Base-by-base conservation (phyloP, 2,113 vertebrate species). In the Nibea coibor region DNA sequence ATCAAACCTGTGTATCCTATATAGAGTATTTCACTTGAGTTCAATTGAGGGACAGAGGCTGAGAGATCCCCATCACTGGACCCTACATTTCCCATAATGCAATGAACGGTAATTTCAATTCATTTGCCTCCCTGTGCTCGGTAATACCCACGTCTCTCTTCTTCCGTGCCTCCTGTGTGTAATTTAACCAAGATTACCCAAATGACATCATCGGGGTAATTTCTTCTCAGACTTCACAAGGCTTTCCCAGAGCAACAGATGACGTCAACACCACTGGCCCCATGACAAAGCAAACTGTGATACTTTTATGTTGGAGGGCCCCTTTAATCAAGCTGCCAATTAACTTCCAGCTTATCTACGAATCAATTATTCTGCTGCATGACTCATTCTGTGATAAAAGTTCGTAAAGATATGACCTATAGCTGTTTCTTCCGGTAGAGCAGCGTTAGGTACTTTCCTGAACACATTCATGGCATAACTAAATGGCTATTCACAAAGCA, bases 391-490 rank as follows among this genome's bases (percentile, higher is more conserved):
- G 20, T 14, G 17, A 69, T 10, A 6, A 7, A 14, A 43, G 12
- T 3, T 42, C 20, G 20, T n/a, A n/a, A 16, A 9, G 0, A 64
- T n/a, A 20, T 62, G 59, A 39, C 19, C 28, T 7, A 9, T 3
- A 1, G 35, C 9, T 5, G 1, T 14, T 17, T 1, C 12, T 67
- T 70, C 42, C 19, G 2, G 2, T 24, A 8, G 51, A 15, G 45
- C 1, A 15, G 1, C 7, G 12, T 14, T 56, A 3, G 79, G 71
- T 73, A 78, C 75, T 70, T 78, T 69, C 75, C 56, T 47, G 5
- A 47, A 20, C 11, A 28, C 16, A 16, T 6, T 35, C 35, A 35
- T 35, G 35, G 35, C 35, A 9, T 39, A 39, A 39, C 35, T 39
- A 39, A 39, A 39, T 7, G 35, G 35, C 35, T 9, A 39, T 39